phyloP scores from a whole-genome alignment of 1,140 invertebrate genomes.

The Colletes latitarsis region DNA sequence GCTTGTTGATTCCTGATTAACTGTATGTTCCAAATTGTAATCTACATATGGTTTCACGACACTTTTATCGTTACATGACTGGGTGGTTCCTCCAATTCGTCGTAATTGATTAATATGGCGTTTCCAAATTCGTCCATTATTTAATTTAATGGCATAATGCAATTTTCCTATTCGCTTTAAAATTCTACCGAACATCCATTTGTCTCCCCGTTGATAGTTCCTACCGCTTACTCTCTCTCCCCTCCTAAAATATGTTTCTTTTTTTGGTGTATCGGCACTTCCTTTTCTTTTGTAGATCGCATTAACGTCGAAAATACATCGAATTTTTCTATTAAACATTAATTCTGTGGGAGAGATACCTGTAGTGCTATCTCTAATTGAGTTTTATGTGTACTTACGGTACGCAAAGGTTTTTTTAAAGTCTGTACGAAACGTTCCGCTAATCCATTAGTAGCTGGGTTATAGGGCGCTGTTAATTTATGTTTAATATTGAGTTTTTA shows the following conservation, averaged over 20 bases:
- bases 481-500: neutral
- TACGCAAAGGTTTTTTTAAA: neutral
- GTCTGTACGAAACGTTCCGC: neutral
- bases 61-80: too few species aligned
- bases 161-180: constrained; percentile 16
- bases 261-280: neutral
- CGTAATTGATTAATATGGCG: constrained; percentile 50
- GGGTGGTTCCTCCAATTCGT: neutral
- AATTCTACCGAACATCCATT: constrained; percentile 49
- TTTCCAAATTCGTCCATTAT: constrained; percentile 45
- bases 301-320: neutral
- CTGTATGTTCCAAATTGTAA: too few species aligned
- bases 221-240: constrained; percentile 34
- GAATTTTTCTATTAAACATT: neutral
- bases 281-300: neutral
- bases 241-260: neutral
- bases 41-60: too few species aligned
- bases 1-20: too few species aligned
- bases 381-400: neutral
- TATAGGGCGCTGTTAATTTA: neutral
- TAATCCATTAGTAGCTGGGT: neutral
- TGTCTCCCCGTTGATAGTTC: constrained; percentile 35
- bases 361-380: neutral
- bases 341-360: neutral
- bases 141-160: constrained; percentile 44